A percentile compares a stretch with the other conserved stretches of the same genome.
These are phyloP conservation scores for Steinernema hermaphroditum DNA, from an alignment of 2,888 invertebrate species.

Conservation along the genomic window DNA sequence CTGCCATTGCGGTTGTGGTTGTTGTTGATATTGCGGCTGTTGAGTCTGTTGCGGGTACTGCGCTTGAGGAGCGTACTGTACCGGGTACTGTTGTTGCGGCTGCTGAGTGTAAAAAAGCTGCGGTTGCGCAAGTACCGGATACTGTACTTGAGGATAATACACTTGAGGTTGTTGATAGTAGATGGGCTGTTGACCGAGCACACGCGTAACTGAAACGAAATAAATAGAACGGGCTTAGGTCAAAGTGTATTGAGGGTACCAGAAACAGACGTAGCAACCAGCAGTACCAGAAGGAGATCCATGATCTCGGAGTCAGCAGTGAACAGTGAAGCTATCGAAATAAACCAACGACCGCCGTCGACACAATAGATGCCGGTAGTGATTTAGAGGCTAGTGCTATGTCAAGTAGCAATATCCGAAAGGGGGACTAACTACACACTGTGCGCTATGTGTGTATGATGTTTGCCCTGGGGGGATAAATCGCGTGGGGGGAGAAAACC, in stretches of 20 bases:
- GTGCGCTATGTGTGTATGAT: constrained; percentile 9
- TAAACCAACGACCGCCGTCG: neutral
- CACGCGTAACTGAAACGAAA: neutral
- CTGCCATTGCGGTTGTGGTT: constrained; percentile 36
- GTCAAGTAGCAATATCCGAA: constrained; percentile 30
- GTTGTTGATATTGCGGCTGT: constrained; percentile 21
- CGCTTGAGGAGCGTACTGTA: constrained; percentile 25
- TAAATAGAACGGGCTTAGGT: neutral
- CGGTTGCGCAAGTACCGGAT: constrained; percentile 6
- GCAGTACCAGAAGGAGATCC: neutral
- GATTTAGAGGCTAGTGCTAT: constrained; percentile 18
- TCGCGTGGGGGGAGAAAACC: constrained; percentile 30
- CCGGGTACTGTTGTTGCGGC: constrained; percentile 36
- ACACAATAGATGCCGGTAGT: constrained; percentile 28
- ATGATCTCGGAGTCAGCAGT: neutral
- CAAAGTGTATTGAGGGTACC: neutral
- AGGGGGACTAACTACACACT: constrained; percentile 27
- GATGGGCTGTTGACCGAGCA: neutral
- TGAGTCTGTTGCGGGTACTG: constrained; percentile 36
- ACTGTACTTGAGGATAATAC: constrained; percentile 19
- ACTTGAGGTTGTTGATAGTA: constrained; percentile 18
- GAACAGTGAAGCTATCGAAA: neutral
- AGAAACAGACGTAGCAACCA: neutral
- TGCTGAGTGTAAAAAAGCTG: constrained; percentile 15
- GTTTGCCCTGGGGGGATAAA: constrained; percentile 28